phyloP scores from a whole-genome alignment of 2,113 vertebrate species.

The Ellobius talpinus region DNA sequence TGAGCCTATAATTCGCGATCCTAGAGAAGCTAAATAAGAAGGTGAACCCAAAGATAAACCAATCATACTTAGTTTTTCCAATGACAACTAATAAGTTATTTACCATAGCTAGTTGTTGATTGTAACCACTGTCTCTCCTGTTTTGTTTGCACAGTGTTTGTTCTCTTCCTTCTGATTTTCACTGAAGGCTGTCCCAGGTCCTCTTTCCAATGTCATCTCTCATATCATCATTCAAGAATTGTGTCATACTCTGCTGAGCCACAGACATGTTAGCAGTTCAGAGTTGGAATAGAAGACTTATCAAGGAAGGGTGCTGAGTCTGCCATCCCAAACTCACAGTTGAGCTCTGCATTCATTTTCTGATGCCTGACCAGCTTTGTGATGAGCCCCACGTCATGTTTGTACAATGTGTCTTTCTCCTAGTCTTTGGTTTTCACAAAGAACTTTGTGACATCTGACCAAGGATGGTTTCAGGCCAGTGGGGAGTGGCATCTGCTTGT shows the following conservation, averaged over 20 bases:
- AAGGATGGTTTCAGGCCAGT: conserved; percentile 15
- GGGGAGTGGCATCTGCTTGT: conserved; percentile 29
- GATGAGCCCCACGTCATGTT: not conserved
- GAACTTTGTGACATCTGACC: conserved; percentile 45
- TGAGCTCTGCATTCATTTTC: not conserved
- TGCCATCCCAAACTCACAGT: conserved; percentile 11
- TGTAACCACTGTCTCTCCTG: not conserved
- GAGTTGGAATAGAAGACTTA: not conserved
- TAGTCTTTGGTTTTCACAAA: conserved; percentile 48
- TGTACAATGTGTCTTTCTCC: not conserved
- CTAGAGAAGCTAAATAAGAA: too few relatives aligned
- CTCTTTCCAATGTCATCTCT: not conserved
- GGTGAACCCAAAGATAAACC: too few relatives aligned
- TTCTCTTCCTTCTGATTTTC: conserved; percentile 8
- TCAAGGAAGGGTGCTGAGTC: not conserved
- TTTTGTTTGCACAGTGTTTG: not conserved
- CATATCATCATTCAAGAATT: not conserved
- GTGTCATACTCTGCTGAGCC: not conserved
- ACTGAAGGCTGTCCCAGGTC: not conserved
- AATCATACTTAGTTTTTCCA: too few relatives aligned
- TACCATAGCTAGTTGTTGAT: not conserved
- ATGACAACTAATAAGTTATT: conserved; percentile 10
- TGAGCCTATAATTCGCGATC: too few relatives aligned
- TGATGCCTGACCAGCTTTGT: not conserved
- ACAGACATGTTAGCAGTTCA: not conserved